Evolutionary conservation across 2,888 invertebrate genomes (phyloP), one percentile per base, ranked within the genome.

Genomic region (Drosophila niveifrons): DNA sequence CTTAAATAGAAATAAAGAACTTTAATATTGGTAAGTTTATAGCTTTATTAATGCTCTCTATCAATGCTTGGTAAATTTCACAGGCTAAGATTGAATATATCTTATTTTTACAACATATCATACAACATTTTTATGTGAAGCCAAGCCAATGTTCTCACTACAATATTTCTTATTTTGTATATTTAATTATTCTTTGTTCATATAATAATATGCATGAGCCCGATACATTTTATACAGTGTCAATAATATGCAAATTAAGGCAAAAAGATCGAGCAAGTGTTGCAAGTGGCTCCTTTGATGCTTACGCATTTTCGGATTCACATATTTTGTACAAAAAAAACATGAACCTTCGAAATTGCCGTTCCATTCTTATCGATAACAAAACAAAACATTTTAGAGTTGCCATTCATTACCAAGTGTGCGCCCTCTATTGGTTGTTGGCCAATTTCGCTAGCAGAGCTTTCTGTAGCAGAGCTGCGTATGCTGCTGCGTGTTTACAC

Each of bases 341-440:
- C 23, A 23, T n/a, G 11, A 1, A n/a, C 36, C 36, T 11, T 36
- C 4, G n/a, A 36, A 36, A 36, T 36, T 11, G n/a, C 36, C 3
- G 36, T 36, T 11, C 2, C 31, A n/a, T 28, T 23, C 6, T 6
- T 13, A 48, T 48, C 48, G 48, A 48, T 48, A 48, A 48, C 28
- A 29, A 47, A 13, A 13, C 3, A 47, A 11, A 28, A 9, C 6
- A n/a, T 8, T 13, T 29, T 13, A 28, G 28, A 52, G 39, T 39
- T 28, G 23, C 8, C 28, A 15, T 23, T 36, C 13, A 13, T 10
- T 15, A 41, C 10, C 23, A 18, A 34, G 13, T 56, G n/a, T 4
- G 17, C 55, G 55, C 55, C 55, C 31, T 56, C 55, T 56, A 56
- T 44, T 56, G 55, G 31, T 34, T 56, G 55, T 44, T 46, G 29